A percentile compares a stretch with the other conserved stretches of the same genome.
phyloP scores from a whole-genome alignment of 1,140 invertebrate species.

The Formica exsecta region DNA sequence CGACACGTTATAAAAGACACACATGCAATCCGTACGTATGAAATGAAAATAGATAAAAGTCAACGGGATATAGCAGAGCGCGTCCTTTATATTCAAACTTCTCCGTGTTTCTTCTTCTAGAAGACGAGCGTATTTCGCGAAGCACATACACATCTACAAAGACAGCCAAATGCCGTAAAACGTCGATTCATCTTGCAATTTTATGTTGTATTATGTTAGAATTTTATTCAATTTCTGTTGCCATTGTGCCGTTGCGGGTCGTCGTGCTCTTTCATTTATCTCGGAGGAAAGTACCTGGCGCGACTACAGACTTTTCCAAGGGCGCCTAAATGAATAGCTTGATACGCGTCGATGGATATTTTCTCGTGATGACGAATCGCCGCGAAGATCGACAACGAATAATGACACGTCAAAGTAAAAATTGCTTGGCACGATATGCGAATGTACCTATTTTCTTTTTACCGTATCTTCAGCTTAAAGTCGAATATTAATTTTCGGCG shows the following conservation, averaged over 20 bases:
- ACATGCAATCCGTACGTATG: not conserved
- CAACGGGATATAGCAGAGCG: not conserved
- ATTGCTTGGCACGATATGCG: not conserved
- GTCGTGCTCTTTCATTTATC: conserved; percentile 29
- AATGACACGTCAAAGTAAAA: not conserved
- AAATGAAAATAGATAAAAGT: conserved; percentile 47
- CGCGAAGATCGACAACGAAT: not conserved
- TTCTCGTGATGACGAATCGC: conserved; percentile 18
- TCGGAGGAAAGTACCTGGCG: not conserved
- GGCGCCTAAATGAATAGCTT: conserved; percentile 16
- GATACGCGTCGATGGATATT: not conserved
- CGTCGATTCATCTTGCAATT: conserved; percentile 44
- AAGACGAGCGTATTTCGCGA: conserved; percentile 31
- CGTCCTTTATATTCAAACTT: conserved; percentile 13
- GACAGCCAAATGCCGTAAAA: conserved; percentile 36
- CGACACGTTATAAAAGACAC: not conserved
- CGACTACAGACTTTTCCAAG: conserved; percentile 43
- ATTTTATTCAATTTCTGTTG: conserved; percentile 47
- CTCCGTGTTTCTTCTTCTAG: not conserved
- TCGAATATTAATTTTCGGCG: not conserved
- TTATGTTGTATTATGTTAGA: conserved; percentile 30
- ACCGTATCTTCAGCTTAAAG: not conserved
- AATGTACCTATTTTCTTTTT: not conserved
- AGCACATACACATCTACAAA: not conserved
- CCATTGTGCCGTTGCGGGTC: conserved; percentile 19